These are phyloP conservation scores for Pheosia gnoma DNA, from an alignment of 2,888 invertebrate genomes.

Conservation along the genomic window DNA sequence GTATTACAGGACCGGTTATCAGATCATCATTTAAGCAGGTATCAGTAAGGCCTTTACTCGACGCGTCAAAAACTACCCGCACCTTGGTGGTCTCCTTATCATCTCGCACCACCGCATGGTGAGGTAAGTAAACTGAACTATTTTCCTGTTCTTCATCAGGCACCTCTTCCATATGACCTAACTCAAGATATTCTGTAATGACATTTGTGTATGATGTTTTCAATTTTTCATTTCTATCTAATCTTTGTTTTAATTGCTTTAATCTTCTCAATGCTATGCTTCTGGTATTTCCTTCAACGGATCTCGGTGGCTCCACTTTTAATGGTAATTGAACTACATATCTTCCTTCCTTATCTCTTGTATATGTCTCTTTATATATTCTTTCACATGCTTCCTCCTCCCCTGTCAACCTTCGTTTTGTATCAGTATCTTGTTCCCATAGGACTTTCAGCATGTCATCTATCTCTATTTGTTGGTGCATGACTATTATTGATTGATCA, in stretches of 20 bases:
- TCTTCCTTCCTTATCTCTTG: constrained; percentile 16
- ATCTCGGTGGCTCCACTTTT: constrained; percentile 9
- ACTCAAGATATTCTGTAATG: constrained; percentile 30
- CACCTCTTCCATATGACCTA: constrained; percentile 34
- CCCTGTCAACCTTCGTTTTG: constrained; percentile 14
- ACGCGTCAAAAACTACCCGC: constrained; percentile 31
- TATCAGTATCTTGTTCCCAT: constrained; percentile 19
- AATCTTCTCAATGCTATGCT: background rate
- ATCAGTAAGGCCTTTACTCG: constrained; percentile 8
- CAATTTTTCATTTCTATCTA: constrained; percentile 15
- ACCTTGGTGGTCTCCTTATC: constrained; percentile 34
- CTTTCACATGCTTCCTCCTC: constrained; percentile 26
- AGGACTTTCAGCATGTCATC: constrained; percentile 18
- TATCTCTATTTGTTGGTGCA: constrained; percentile 16
- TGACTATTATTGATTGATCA: constrained; percentile 13
- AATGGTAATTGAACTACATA: constrained; percentile 28
- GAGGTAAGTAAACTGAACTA: constrained; percentile 36
- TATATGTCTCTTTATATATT: constrained; percentile 19
- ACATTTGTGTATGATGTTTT: constrained; percentile 25
- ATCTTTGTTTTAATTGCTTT: constrained; percentile 9
- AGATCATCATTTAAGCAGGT: constrained; percentile 36
- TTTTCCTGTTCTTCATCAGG: constrained; percentile 21
- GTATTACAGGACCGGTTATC: constrained; percentile 31
- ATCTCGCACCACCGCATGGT: constrained; percentile 37
- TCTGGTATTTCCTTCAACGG: background rate